Conservation (phyloP, 1,140 invertebrate species). For the Papilio polyxenes region DNA sequence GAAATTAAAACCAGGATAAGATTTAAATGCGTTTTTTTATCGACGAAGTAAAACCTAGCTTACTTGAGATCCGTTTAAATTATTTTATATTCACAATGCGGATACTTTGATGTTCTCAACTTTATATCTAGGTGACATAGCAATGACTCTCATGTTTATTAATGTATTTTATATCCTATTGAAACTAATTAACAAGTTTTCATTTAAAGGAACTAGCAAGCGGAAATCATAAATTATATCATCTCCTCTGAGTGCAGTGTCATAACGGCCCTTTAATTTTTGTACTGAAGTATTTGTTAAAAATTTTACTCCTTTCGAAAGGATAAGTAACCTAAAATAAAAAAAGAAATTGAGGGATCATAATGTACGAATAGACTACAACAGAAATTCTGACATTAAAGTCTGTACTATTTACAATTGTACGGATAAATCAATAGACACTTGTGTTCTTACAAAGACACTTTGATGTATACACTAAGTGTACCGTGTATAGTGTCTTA, state of each 20-base stretch:
- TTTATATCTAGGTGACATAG: not conserved
- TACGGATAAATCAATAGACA: no score
- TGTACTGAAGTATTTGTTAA: no score
- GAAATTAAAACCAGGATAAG: not conserved
- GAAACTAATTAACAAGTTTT: not conserved
- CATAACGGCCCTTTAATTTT: not conserved
- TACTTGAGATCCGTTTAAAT: not conserved
- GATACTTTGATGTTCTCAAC: constrained; percentile 11
- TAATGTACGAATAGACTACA: no score
- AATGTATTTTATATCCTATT: not conserved
- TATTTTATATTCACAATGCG: constrained; percentile 18
- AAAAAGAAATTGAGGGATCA: not conserved
- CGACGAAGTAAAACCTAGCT: not conserved
- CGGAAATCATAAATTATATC: not conserved
- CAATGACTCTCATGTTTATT: not conserved
- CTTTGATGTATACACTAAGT: no score
- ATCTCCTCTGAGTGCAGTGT: not conserved
- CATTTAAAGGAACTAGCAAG: not conserved
- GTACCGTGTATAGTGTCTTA: no score
- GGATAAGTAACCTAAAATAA: not conserved
- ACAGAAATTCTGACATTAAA: no score
- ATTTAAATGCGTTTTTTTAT: not conserved
- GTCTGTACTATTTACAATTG: no score
- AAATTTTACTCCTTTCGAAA: no score
- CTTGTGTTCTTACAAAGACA: no score